These are phyloP conservation scores for Diaprepes abbreviatus DNA, from an alignment of 2,888 invertebrate genomes.

Conservation along the genomic window DNA sequence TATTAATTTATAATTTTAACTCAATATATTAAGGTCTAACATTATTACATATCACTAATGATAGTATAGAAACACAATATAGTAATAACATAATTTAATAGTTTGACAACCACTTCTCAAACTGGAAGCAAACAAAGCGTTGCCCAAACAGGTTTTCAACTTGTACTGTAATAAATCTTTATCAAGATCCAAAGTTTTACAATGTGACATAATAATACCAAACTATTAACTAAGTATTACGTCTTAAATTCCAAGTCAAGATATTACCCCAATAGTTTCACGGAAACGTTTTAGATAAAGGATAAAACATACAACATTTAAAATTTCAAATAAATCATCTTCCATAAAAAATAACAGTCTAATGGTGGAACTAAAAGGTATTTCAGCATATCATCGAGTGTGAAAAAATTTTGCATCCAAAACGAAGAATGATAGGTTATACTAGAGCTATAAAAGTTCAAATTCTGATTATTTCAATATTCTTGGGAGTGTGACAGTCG, in stretches of 20 bases:
- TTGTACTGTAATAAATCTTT: slow-evolving; percentile 1
- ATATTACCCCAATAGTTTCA: not conserved
- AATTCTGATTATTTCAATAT: no score
- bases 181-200: not conserved
- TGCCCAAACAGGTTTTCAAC: not conserved
- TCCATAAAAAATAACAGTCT: no score
- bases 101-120: not conserved
- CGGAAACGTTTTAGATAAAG: no score
- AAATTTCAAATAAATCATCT: no score
- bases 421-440: no score
- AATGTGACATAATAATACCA: not conserved
- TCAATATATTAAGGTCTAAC: not conserved
- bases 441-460: no score
- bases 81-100: slow-evolving; percentile 9
- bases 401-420: no score
- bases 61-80: not conserved
- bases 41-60: not conserved
- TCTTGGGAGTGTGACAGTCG: no score
- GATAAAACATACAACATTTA: no score
- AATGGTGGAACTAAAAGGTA: no score
- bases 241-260: not conserved
- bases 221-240: not conserved
- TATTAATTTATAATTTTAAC: no score
- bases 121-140: not conserved
- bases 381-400: no score